Conservation (phyloP, 1,140 invertebrate species). For the Vanessa tameamea region DNA sequence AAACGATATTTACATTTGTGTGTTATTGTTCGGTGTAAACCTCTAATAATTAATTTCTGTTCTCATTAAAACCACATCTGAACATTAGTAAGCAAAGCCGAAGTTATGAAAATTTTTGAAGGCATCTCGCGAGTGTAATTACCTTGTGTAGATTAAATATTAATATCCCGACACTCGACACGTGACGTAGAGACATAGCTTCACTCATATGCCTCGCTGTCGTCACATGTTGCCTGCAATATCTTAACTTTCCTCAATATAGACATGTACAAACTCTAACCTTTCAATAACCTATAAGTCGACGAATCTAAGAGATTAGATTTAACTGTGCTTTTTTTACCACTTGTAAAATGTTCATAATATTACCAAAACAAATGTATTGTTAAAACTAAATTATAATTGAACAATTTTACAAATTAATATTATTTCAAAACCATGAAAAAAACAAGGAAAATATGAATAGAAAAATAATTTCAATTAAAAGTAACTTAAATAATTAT, state of each 20-base stretch:
- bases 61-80: constrained; percentile 32
- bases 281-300: not conserved
- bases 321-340: no score
- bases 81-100: constrained; percentile 37
- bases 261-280: constrained; percentile 25
- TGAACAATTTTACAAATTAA: no score
- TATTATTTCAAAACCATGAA: no score
- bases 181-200: constrained; percentile 41
- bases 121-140: constrained; percentile 47
- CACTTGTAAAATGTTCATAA: no score
- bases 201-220: constrained; percentile 35
- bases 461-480: no score
- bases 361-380: no score
- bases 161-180: constrained; percentile 49
- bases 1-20: constrained; percentile 23
- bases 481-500: no score
- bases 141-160: constrained; percentile 58
- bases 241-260: constrained; percentile 40
- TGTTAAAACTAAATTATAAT: no score
- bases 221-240: constrained; percentile 47
- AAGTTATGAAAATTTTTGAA: constrained; percentile 43
- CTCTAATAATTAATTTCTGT: constrained; percentile 31
- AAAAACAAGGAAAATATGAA: no score
- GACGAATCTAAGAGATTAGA: not conserved
- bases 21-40: constrained; percentile 24